Conservation (phyloP, 2,797 vertebrate species). For the Philypnodon macrostomus region DNA sequence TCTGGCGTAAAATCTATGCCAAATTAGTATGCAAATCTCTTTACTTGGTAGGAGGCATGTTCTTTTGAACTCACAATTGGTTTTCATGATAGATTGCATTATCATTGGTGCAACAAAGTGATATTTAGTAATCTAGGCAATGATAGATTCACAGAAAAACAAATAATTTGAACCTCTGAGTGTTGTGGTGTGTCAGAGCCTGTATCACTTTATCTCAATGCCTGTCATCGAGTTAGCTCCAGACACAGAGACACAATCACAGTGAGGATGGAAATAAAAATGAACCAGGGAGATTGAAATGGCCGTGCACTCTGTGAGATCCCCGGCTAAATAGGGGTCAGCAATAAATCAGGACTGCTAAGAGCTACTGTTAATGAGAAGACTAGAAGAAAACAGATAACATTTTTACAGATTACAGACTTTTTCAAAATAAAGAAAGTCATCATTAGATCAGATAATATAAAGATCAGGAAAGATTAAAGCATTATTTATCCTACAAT, state of each 20-base stretch:
- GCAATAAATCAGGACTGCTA: conserved; percentile 60
- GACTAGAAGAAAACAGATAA: conserved; percentile 21
- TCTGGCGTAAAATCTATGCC: too few relatives aligned
- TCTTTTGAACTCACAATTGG: too few relatives aligned
- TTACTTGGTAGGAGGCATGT: too few relatives aligned
- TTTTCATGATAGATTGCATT: too few relatives aligned
- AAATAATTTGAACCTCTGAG: conserved; percentile 19
- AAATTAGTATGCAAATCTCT: too few relatives aligned
- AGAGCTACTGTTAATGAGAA: conserved; percentile 57
- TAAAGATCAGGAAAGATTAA: too few relatives aligned
- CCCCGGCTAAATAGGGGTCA: conserved; percentile 65
- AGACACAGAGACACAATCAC: conserved; percentile 62
- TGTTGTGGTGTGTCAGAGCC: conserved; percentile 18
- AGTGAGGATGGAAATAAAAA: conserved; percentile 55
- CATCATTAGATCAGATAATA: neutral
- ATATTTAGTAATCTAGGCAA: conserved; percentile 2
- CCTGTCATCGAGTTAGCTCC: conserved; percentile 56
- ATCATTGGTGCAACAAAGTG: too few relatives aligned
- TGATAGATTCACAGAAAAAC: conserved; percentile 1
- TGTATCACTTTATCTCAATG: conserved; percentile 39
- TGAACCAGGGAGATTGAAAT: conserved; percentile 60
- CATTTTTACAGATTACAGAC: neutral
- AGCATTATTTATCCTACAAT: too few relatives aligned
- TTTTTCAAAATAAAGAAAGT: neutral
- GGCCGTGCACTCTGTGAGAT: conserved; percentile 62